These are phyloP conservation scores for Drosophila stalkeri DNA, from an alignment of 2,888 invertebrate genomes.

Conservation along the genomic window DNA sequence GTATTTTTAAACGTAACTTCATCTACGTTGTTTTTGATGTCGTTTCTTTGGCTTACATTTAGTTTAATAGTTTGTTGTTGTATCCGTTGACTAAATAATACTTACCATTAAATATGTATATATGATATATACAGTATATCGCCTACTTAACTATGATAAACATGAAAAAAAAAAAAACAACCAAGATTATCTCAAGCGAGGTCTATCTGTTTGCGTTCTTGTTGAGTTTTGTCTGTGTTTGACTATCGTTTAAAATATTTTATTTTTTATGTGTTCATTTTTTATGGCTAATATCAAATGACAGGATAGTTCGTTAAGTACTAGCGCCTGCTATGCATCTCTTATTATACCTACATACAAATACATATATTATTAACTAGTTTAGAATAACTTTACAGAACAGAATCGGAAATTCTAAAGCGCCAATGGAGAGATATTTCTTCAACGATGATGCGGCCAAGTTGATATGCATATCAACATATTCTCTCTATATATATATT, in stretches of 20 bases:
- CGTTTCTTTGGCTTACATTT: conserved; percentile 65
- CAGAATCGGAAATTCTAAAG: conserved; percentile 5
- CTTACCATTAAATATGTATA: conserved; percentile 39
- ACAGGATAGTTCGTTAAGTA: conserved; percentile 29
- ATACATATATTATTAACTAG: conserved; percentile 19
- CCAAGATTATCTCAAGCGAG: conserved; percentile 14
- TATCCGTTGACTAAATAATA: conserved; percentile 60
- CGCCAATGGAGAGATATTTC: conserved; percentile 3
- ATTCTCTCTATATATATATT: not conserved
- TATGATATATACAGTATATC: conserved; percentile 48
- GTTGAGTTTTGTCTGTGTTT: conserved; percentile 22
- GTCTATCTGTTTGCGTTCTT: conserved; percentile 33
- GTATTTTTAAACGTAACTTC: conserved; percentile 64
- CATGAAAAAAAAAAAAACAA: conserved; percentile 8
- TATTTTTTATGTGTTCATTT: conserved; percentile 20
- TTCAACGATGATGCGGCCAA: conserved; percentile 11
- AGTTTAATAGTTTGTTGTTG: conserved; percentile 66
- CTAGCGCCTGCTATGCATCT: conserved; percentile 31
- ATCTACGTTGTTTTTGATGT: conserved; percentile 69
- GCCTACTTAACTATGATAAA: conserved; percentile 24
- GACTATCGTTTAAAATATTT: not conserved
- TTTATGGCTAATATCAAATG: conserved; percentile 4
- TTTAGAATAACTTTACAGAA: conserved; percentile 28
- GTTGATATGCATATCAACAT: conserved; percentile 12
- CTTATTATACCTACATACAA: conserved; percentile 9